Evolutionary conservation across 2,797 vertebrate species (phyloP).

Genomic region (Chiroxiphia lanceolata): DNA sequence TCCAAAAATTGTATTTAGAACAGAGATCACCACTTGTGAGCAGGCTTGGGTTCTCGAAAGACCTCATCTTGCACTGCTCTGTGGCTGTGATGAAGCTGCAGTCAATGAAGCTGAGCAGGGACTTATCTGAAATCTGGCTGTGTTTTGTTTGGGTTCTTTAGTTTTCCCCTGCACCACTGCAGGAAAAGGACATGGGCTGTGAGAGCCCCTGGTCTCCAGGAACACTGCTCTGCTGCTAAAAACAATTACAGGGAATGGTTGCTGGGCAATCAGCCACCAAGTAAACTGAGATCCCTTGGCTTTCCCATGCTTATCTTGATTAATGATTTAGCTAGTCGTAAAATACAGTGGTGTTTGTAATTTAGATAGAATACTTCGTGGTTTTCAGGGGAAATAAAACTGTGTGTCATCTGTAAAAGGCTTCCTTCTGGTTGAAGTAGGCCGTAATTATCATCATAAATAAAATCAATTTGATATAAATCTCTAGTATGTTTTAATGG

Average conservation of each 20-base stretch:
- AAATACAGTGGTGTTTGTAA: conserved; percentile 71
- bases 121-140: background rate
- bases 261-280: conserved; percentile 74
- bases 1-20: background rate
- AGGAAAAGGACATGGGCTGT: conserved; percentile 8
- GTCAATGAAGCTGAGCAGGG: background rate
- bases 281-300: conserved; percentile 72
- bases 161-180: background rate
- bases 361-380: conserved; percentile 66
- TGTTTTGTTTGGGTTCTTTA: conserved; percentile 7
- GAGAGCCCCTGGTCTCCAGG: conserved; percentile 9
- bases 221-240: background rate
- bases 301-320: conserved; percentile 73
- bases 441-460: background rate
- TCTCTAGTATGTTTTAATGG: background rate
- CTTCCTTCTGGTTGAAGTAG: background rate
- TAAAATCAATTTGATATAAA: background rate
- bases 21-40: background rate
- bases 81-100: background rate
- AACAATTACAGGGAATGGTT: conserved; percentile 64
- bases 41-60: background rate
- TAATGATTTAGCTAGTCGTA: conserved; percentile 76
- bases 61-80: background rate
- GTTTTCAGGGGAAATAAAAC: conserved; percentile 69
- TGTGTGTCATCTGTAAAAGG: conserved; percentile 25